A percentile compares a stretch with the other conserved stretches of the same genome.
Conservation (phyloP, 2,113 vertebrate species). For the Dasypus novemcinctus region DNA sequence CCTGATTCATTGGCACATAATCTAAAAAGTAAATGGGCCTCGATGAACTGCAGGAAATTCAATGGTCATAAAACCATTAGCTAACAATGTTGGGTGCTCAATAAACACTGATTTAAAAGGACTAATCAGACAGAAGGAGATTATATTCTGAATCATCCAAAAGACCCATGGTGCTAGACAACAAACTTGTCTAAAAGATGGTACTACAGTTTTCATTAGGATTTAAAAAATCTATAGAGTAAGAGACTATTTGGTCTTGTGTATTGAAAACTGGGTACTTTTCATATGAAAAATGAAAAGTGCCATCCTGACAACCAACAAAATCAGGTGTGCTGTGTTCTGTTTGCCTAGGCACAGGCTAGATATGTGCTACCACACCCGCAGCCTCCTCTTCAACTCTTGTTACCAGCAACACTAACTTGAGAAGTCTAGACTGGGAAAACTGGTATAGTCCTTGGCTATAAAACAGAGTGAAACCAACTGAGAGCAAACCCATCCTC, state of each 20-base stretch:
- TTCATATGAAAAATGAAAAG: background rate
- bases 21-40: background rate
- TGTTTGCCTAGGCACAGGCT: rapidly evolving
- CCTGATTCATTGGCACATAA: background rate
- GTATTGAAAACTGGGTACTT: background rate
- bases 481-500: background rate
- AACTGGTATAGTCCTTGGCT: background rate
- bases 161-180: background rate
- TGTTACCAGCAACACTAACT: background rate
- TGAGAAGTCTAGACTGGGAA: background rate
- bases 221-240: background rate
- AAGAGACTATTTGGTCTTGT: background rate
- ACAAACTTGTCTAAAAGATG: background rate
- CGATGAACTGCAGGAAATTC: background rate
- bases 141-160: background rate
- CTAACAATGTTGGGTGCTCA: background rate
- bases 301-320: background rate
- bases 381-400: background rate
- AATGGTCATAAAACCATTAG: background rate
- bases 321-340: rapidly evolving
- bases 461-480: background rate
- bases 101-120: background rate
- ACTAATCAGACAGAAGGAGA: background rate
- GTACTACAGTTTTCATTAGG: background rate
- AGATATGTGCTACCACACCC: rapidly evolving